Evolutionary conservation across 2,797 vertebrate genomes (phyloP), one percentile per base, ranked within the genome.

Genomic region (Leuciscus waleckii): DNA sequence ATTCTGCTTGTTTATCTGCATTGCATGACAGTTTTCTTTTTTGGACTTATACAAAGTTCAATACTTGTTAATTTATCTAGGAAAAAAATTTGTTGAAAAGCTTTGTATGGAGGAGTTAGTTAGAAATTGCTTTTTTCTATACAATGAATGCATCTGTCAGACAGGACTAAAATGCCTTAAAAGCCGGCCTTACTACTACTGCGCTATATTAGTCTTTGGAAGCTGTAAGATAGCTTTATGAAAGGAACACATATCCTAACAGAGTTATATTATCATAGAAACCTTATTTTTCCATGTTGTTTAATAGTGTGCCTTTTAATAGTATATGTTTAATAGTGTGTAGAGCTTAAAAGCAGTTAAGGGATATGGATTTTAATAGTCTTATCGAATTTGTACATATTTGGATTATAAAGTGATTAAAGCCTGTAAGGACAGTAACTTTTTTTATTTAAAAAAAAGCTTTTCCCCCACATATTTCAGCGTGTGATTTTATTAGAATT

Each of bases 1-100:
- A 58, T 82, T 63, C 35, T 37, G 21, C 26, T 49, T 79, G 65
- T 74, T 75, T 19, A 26, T 70, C n/a, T n/a, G 7, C 29, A 51
- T 49, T 81, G 54, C 37, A 54, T 61, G 76, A 65, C 77, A 73
- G 49, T 83, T 58, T 74, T 56, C 46, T 70, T 77, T 81, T 67
- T 82, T 82, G 54, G 79, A 61, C 79, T 54, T 5, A 71, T 85
- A 10, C n/a, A 56, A 39, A 46, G 69, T 80, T 79, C 19, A 63
- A 63, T 78, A 78, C 10, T 19, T 65, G 58, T 78, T 43, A 0
- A 78, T 43, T 43, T 63, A 63, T 78, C n/a, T 78, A 19, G 5
- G 5, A 29, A 41, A 61, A 76, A 76, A 78, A 77, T 63, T 4
- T 7, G 51, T 51, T 21, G 5, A 74, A 74, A 74, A 29, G 16